These are phyloP conservation scores for Macrobrachium rosenbergii DNA, from an alignment of 1,140 invertebrate genomes.

Conservation along the genomic window DNA sequence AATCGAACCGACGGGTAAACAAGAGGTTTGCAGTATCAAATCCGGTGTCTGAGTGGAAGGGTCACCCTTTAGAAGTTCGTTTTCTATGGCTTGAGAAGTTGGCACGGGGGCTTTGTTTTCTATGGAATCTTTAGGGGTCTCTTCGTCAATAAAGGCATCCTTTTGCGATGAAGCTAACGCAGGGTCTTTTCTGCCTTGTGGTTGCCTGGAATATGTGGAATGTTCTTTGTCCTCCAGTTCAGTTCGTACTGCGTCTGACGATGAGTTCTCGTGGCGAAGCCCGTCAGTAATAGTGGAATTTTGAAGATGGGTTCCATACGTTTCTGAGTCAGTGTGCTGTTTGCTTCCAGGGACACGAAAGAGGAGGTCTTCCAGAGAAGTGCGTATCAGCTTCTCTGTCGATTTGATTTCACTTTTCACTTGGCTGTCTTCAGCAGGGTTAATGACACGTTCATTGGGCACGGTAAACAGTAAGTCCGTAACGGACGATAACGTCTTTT, in stretches of 20 bases:
- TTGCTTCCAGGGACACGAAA: constrained; percentile 36
- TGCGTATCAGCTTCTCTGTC: constrained; percentile 49
- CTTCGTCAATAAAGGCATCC: not conserved
- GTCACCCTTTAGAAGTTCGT: not conserved
- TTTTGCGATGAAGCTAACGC: not conserved
- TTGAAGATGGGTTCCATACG: not conserved
- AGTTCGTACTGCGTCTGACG: not conserved
- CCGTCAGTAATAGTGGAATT: no score
- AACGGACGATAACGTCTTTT: constrained; percentile 49
- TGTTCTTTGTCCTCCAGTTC: not conserved
- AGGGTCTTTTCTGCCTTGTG: not conserved
- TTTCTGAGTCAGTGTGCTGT: not conserved
- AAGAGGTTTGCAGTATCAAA: constrained; percentile 43
- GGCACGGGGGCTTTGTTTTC: constrained; percentile 1
- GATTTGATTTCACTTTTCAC: constrained; percentile 59
- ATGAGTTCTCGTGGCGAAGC: not conserved
- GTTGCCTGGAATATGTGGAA: not conserved
- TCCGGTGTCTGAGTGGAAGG: not conserved
- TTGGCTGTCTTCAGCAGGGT: constrained; percentile 40
- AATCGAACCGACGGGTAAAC: constrained; percentile 48
- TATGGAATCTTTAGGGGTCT: not conserved
- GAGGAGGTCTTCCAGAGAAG: constrained; percentile 44
- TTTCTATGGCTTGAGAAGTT: constrained; percentile 19
- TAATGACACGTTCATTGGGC: constrained; percentile 51
- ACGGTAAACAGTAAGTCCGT: constrained; percentile 53